These are phyloP conservation scores for Gopherus flavomarginatus DNA, from an alignment of 2,113 vertebrate genomes.

Conservation along the genomic window DNA sequence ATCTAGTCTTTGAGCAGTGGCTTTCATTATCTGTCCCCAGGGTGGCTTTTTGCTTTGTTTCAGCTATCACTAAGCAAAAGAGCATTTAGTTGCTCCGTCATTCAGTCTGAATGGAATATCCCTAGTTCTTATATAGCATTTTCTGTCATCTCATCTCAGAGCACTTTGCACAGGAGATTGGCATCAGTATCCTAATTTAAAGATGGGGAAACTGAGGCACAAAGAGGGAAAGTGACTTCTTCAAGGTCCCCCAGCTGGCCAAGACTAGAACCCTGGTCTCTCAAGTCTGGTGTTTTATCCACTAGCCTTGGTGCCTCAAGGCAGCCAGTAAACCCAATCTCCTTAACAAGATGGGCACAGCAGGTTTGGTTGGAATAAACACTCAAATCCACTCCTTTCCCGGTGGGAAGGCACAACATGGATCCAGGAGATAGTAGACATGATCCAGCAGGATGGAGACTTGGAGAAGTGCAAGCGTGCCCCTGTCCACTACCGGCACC, in stretches of 20 bases:
- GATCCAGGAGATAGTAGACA: constrained; percentile 76
- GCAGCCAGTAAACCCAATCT: background rate
- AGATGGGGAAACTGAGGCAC: background rate
- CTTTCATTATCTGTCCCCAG: background rate
- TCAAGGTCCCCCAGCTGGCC: too few relatives aligned
- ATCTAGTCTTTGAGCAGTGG: too few relatives aligned
- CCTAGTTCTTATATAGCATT: background rate
- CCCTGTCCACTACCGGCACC: constrained; percentile 57
- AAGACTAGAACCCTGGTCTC: background rate
- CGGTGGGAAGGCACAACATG: constrained; percentile 68
- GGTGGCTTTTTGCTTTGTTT: background rate
- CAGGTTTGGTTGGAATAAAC: background rate
- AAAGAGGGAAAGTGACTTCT: too few relatives aligned
- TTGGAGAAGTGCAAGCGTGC: constrained; percentile 51
- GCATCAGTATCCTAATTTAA: background rate
- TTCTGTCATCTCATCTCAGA: background rate
- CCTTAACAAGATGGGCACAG: background rate
- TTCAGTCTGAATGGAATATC: background rate
- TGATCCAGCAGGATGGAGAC: constrained; percentile 65
- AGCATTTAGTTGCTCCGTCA: background rate
- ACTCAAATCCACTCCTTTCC: background rate
- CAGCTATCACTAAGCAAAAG: background rate
- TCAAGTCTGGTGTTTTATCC: background rate
- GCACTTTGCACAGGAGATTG: background rate
- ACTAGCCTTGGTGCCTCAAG: background rate